Conservation (phyloP, 2,113 vertebrate species). For the Hemiscyllium ocellatum region DNA sequence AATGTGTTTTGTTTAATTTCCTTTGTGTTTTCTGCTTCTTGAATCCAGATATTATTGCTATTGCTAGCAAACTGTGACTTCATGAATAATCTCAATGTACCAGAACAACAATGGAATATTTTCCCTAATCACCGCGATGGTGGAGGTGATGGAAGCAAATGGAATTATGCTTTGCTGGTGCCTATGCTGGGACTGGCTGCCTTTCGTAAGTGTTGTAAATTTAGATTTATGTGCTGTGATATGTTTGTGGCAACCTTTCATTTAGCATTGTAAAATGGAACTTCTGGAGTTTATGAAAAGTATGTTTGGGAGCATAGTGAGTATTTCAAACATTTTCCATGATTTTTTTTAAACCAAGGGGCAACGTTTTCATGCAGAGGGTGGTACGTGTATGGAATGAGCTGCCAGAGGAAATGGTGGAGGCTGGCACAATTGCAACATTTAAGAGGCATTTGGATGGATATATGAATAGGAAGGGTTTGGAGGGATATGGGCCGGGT, state of each 20-base stretch:
- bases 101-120: constrained; percentile 82
- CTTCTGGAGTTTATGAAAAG: background rate
- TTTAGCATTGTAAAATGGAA: background rate
- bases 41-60: background rate
- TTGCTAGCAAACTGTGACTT: constrained; percentile 46
- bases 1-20: background rate
- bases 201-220: constrained; percentile 73
- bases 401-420: too few species aligned
- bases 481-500: too few species aligned
- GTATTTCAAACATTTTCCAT: too few species aligned
- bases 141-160: constrained; percentile 71
- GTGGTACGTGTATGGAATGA: too few species aligned
- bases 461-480: too few species aligned
- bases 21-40: background rate
- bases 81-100: constrained; percentile 95
- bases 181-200: constrained; percentile 91
- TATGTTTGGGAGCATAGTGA: too few species aligned
- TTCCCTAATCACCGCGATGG: constrained; percentile 62
- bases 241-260: background rate
- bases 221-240: background rate
- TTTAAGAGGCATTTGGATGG: too few species aligned
- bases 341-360: too few species aligned
- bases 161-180: constrained; percentile 91
- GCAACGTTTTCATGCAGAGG: too few species aligned
- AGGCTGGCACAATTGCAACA: too few species aligned